Evolutionary conservation across 2,888 invertebrate species (phyloP).

Genomic region (Lampropteryx suffumata): DNA sequence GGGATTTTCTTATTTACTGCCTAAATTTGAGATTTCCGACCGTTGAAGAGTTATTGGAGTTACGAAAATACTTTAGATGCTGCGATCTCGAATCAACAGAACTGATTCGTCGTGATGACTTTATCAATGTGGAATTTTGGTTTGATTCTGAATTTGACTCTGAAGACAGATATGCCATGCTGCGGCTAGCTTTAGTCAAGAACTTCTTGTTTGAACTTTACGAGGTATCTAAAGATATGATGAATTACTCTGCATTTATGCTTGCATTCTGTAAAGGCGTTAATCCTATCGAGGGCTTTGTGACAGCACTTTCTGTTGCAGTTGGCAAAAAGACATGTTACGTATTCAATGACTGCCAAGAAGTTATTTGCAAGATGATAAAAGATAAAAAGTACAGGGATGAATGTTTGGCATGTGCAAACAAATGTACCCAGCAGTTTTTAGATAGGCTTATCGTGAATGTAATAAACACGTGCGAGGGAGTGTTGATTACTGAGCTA

Average conservation of each 20-base stretch:
- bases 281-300: conserved; percentile 80
- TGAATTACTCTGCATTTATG: conserved; percentile 85
- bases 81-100: conserved; percentile 69
- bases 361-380: conserved; percentile 67
- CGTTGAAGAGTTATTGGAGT: conserved; percentile 75
- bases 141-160: conserved; percentile 62
- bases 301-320: conserved; percentile 81
- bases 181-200: conserved; percentile 72
- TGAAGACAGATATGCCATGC: conserved; percentile 44
- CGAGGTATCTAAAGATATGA: conserved; percentile 63
- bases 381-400: conserved; percentile 64
- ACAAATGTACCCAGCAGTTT: conserved; percentile 58
- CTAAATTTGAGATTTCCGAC: conserved; percentile 81
- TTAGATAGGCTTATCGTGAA: conserved; percentile 55
- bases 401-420: conserved; percentile 62
- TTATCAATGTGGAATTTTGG: conserved; percentile 60
- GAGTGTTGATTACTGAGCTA: conserved; percentile 63
- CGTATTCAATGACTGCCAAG: conserved; percentile 70
- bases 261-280: conserved; percentile 84
- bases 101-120: conserved; percentile 58
- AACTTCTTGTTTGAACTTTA: conserved; percentile 83
- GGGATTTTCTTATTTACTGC: conserved; percentile 85
- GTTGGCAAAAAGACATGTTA: conserved; percentile 80
- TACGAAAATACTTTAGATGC: conserved; percentile 72
- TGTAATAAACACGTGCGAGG: conserved; percentile 62